phyloP scores from a whole-genome alignment of 2,797 vertebrate genomes.

The Sebastes steindachneri region DNA sequence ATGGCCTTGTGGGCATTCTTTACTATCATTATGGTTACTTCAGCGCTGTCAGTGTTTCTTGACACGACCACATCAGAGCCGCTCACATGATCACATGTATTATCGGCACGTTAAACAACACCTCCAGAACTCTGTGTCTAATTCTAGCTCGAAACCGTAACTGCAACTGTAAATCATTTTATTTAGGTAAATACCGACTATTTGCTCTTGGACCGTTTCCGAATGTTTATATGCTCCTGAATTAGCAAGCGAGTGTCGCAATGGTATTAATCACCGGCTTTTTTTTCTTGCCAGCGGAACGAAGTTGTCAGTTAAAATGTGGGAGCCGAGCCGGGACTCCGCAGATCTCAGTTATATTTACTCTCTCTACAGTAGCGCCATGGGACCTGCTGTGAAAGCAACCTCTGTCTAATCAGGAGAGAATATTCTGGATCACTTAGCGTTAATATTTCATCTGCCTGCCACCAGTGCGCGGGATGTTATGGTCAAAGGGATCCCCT shows the following conservation, averaged over 20 bases:
- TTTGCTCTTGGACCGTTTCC: constrained; percentile 48
- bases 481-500: constrained; percentile 50
- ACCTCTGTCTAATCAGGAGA: constrained; percentile 71
- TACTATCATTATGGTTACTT: constrained; percentile 31
- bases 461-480: constrained; percentile 45
- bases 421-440: constrained; percentile 59
- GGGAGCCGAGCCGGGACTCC: constrained; percentile 9
- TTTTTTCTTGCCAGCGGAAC: constrained; percentile 60
- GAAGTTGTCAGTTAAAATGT: constrained; percentile 61
- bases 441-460: constrained; percentile 43
- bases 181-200: constrained; percentile 56
- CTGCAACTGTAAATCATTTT: constrained; percentile 45
- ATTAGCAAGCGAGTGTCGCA: constrained; percentile 49
- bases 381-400: constrained; percentile 65
- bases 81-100: background rate
- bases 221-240: constrained; percentile 60
- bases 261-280: constrained; percentile 67
- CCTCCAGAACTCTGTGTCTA: constrained; percentile 15
- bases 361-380: constrained; percentile 41
- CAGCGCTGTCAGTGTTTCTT: constrained; percentile 14
- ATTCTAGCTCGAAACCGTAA: constrained; percentile 28
- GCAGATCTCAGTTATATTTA: constrained; percentile 60
- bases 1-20: constrained; percentile 10
- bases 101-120: constrained; percentile 45
- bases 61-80: constrained; percentile 34